Evolutionary conservation across 64 coral and sea anemone species (phyloP).

Genomic region (Actinia equina): DNA sequence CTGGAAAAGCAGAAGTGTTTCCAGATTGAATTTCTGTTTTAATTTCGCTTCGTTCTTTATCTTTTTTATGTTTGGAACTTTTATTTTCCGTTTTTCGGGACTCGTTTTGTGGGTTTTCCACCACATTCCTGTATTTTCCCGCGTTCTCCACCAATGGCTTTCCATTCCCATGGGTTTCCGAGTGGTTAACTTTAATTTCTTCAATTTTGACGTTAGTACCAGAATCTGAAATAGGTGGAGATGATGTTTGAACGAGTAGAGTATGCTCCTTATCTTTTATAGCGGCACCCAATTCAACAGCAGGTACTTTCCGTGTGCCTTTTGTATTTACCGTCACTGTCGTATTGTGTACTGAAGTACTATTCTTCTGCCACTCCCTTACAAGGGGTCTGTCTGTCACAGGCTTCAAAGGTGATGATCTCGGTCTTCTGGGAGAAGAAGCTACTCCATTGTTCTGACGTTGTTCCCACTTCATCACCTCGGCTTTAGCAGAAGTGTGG

Average conservation of each 20-base stretch:
- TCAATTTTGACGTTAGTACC: neutral
- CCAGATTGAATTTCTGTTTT: neutral
- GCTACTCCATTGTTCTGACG: neutral
- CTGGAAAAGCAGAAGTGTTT: neutral
- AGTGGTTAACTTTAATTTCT: neutral
- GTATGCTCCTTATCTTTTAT: neutral
- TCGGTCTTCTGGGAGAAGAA: neutral
- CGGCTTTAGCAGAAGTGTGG: neutral
- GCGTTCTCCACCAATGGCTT: neutral
- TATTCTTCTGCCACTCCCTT: neutral
- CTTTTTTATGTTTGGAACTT: neutral
- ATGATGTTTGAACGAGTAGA: neutral
- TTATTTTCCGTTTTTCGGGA: neutral
- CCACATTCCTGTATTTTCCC: neutral
- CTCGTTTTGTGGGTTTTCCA: neutral
- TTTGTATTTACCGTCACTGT: neutral
- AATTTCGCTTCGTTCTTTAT: neutral
- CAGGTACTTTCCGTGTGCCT: neutral
- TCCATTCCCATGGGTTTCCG: neutral
- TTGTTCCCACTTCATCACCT: neutral
- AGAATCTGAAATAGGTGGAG: neutral
- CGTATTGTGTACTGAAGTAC: neutral
- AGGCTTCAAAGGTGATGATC: neutral
- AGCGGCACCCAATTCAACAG: neutral
- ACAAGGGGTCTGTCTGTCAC: neutral